A percentile compares a stretch with the other conserved stretches of the same genome.
Evolutionary conservation across 2,797 vertebrate genomes (phyloP).

Genomic region (Phalanger gymnotis): DNA sequence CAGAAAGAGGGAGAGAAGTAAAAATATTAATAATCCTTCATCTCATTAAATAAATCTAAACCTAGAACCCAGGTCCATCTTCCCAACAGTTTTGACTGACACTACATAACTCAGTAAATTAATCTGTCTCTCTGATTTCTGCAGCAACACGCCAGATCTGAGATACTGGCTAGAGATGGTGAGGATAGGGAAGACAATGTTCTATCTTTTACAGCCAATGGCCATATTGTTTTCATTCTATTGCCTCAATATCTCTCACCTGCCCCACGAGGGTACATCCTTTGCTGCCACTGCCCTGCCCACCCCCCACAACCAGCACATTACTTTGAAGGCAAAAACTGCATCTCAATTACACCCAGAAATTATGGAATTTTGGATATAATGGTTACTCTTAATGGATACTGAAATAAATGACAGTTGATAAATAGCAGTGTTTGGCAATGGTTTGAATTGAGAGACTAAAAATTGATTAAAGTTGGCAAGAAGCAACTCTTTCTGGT

Average conservation of each 20-base stretch:
- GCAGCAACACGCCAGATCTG: not conserved
- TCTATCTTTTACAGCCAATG: not conserved
- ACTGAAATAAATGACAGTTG: not conserved
- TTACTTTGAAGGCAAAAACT: not conserved
- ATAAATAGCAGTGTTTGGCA: not conserved
- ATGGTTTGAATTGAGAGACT: not conserved
- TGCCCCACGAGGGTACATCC: no score
- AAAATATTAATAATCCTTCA: not conserved
- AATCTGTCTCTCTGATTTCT: not conserved
- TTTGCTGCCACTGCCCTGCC: no score
- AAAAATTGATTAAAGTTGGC: not conserved
- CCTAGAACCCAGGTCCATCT: not conserved
- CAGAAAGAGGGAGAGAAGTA: not conserved
- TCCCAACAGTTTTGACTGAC: not conserved
- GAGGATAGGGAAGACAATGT: not conserved
- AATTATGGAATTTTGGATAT: not conserved
- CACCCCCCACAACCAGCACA: no score
- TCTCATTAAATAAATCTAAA: not conserved
- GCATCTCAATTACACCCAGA: not conserved
- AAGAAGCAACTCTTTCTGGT: not conserved
- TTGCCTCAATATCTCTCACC: not conserved
- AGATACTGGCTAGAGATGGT: not conserved
- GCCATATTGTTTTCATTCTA: no score
- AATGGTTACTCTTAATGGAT: not conserved
- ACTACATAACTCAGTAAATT: not conserved